Evolutionary conservation across 2,113 vertebrate genomes (phyloP).

Genomic region (Gymnorhina tibicen): DNA sequence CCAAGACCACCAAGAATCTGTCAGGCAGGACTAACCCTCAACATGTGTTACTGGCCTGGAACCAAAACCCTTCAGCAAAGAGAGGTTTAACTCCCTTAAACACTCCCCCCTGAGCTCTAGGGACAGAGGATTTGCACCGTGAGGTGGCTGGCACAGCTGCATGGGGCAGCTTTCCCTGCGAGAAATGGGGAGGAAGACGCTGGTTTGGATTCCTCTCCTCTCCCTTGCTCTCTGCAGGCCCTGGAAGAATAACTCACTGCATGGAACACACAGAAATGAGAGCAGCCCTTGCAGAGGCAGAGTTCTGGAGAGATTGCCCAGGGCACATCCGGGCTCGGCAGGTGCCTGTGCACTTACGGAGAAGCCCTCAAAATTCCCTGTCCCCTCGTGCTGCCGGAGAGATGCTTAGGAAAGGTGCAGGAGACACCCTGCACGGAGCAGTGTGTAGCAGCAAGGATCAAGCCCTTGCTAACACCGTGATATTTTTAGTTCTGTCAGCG

Average conservation of each 20-base stretch:
- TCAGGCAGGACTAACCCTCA: neutral
- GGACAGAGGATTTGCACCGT: neutral
- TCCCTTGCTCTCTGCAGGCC: neutral
- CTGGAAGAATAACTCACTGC: neutral
- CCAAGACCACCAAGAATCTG: constrained; percentile 3
- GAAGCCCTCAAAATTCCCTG: neutral
- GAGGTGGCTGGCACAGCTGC: neutral
- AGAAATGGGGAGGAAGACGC: neutral
- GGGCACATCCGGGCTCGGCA: neutral
- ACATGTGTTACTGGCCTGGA: neutral
- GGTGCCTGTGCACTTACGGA: neutral
- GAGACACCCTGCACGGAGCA: neutral
- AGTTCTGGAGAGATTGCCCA: neutral
- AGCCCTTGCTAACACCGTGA: rapidly evolving
- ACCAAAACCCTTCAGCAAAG: neutral
- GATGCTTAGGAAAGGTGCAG: neutral
- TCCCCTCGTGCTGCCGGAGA: neutral
- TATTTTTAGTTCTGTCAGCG: neutral
- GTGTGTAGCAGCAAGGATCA: neutral
- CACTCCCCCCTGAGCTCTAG: neutral
- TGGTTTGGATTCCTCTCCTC: neutral
- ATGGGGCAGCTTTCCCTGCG: neutral
- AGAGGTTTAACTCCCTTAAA: neutral
- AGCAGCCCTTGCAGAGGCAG: neutral
- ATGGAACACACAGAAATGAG: rapidly evolving